phyloP scores from a whole-genome alignment of 2,888 invertebrate genomes.

The Apocheima hispidaria region DNA sequence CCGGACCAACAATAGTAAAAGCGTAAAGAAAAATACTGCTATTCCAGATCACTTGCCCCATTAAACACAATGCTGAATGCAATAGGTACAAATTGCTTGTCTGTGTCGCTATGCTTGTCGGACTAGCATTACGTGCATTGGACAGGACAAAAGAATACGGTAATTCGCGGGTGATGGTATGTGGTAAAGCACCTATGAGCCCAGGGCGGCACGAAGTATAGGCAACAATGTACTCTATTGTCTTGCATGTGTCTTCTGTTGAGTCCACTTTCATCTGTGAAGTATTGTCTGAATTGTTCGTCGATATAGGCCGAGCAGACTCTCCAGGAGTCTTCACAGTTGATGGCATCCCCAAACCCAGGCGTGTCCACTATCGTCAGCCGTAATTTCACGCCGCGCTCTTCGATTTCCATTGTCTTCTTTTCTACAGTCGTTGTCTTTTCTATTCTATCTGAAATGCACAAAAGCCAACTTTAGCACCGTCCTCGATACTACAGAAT shows the following conservation, averaged over 20 bases:
- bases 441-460: constrained; percentile 86
- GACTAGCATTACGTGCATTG: constrained; percentile 3
- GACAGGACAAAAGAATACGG: constrained; percentile 37
- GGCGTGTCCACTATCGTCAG: constrained; percentile 98
- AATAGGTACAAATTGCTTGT: constrained; percentile 21
- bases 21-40: constrained; percentile 44
- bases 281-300: constrained; percentile 93
- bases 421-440: constrained; percentile 91
- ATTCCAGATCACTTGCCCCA: constrained; percentile 55
- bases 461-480: not conserved
- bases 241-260: constrained; percentile 98
- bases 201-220: constrained; percentile 98
- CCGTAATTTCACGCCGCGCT: constrained; percentile 95
- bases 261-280: constrained; percentile 97
- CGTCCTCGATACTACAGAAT: too few relatives aligned
- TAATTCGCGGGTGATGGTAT: constrained; percentile 8
- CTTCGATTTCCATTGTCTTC: constrained; percentile 97
- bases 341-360: constrained; percentile 97
- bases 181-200: constrained; percentile 92
- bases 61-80: constrained; percentile 52
- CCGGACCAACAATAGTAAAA: constrained; percentile 46
- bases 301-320: constrained; percentile 97
- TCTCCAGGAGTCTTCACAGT: constrained; percentile 97
- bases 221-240: constrained; percentile 97
- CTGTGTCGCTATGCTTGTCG: constrained; percentile 16